Evolutionary conservation across 2,797 vertebrate species (phyloP).

Genomic region (Schizothorax lantsangensis): DNA sequence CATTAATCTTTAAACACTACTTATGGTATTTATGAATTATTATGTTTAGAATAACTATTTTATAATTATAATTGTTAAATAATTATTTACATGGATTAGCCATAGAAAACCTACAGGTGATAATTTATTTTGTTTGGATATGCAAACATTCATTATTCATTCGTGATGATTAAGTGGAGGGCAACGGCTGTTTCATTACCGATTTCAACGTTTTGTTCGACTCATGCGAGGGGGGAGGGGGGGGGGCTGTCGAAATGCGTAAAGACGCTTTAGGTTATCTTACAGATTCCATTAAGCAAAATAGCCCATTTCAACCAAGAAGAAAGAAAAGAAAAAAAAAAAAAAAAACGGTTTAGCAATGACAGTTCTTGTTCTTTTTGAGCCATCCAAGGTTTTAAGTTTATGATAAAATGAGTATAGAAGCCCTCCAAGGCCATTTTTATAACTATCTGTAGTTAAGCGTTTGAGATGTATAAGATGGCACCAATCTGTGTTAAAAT

Average conservation of each 20-base stretch:
- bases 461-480: not conserved
- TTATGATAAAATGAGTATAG: not conserved
- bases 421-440: not conserved
- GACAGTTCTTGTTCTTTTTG: not conserved
- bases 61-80: not conserved
- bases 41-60: not conserved
- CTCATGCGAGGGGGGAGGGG: fast-evolving
- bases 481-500: not conserved
- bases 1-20: not conserved
- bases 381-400: not conserved
- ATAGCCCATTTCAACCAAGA: not conserved
- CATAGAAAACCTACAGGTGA: not conserved
- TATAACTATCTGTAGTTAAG: not conserved
- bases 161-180: not conserved
- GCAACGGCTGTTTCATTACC: not conserved
- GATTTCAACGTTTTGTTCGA: not conserved
- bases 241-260: not conserved
- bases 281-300: not conserved
- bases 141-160: not conserved
- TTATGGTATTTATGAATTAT: not conserved
- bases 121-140: not conserved
- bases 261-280: not conserved
- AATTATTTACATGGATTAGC: not conserved
- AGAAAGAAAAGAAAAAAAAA: no score
- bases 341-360: not conserved